Conservation (phyloP, 2,888 invertebrate species). For the Mesochorus sp. region DNA sequence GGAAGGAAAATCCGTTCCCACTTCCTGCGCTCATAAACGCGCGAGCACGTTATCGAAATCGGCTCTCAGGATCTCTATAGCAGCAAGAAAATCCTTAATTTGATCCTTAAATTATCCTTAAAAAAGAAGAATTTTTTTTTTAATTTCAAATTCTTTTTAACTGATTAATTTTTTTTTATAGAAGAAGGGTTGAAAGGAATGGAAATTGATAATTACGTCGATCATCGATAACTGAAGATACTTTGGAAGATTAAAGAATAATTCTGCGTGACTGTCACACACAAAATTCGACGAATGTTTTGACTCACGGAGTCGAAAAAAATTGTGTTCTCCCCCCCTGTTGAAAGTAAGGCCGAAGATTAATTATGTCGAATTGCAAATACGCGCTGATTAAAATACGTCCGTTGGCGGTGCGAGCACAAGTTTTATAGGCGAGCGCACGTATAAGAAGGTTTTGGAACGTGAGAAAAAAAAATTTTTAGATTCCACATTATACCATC, state of each 20-base stretch:
- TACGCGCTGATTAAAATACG: constrained; percentile 25
- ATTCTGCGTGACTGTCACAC: too few species aligned
- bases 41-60: not conserved
- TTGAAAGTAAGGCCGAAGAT: constrained; percentile 15
- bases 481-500: constrained; percentile 47
- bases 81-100: constrained; percentile 22
- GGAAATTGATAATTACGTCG: too few species aligned
- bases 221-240: not conserved
- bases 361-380: constrained; percentile 57
- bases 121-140: too few species aligned
- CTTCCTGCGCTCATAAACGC: constrained; percentile 38
- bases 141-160: too few species aligned
- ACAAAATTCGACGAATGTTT: constrained; percentile 20
- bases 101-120: not conserved
- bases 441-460: constrained; percentile 4
- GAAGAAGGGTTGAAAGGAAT: too few species aligned
- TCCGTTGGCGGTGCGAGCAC: not conserved
- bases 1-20: constrained; percentile 48
- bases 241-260: too few species aligned
- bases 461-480: constrained; percentile 64
- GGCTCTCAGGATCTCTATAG: constrained; percentile 33
- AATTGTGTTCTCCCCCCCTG: not conserved
- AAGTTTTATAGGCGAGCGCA: not conserved
- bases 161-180: too few species aligned
- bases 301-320: not conserved